These are phyloP conservation scores for Trichogramma pretiosum DNA, from an alignment of 1,140 invertebrate species.

Conservation along the genomic window DNA sequence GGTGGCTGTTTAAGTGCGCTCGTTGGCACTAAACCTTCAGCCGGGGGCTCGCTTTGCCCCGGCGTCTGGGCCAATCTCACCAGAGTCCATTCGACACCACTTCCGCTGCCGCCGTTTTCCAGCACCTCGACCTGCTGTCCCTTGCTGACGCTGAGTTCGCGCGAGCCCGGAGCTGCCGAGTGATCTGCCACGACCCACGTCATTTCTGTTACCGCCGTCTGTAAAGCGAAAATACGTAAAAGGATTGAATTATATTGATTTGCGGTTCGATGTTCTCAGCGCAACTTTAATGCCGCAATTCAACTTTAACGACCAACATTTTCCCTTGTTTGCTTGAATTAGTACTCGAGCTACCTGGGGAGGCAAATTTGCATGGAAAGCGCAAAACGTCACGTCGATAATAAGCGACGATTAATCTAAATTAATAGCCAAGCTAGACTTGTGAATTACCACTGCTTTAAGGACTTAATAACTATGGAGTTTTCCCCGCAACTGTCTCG, in stretches of 20 bases:
- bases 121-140: slow-evolving; percentile 89
- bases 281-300: too few species aligned
- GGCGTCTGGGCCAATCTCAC: slow-evolving; percentile 39
- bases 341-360: too few species aligned
- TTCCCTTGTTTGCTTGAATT: too few species aligned
- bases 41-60: slow-evolving; percentile 50
- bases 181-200: slow-evolving; percentile 81
- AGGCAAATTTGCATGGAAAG: too few species aligned
- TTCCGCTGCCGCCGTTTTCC: slow-evolving; percentile 51
- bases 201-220: slow-evolving; percentile 66
- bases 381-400: too few species aligned
- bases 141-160: slow-evolving; percentile 70
- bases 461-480: too few species aligned
- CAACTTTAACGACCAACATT: too few species aligned
- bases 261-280: too few species aligned
- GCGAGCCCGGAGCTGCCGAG: slow-evolving; percentile 55
- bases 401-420: slow-evolving; percentile 9
- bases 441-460: neutral
- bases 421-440: slow-evolving; percentile 14
- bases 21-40: slow-evolving; percentile 76
- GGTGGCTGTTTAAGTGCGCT: slow-evolving; percentile 74
- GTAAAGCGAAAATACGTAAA: slow-evolving; percentile 36
- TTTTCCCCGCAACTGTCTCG: too few species aligned
- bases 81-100: slow-evolving; percentile 43
- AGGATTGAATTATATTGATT: too few species aligned